Evolutionary conservation across 1,140 invertebrate species (phyloP), one percentile per base, ranked within the genome.

Genomic region (Zaprionus davidi): DNA sequence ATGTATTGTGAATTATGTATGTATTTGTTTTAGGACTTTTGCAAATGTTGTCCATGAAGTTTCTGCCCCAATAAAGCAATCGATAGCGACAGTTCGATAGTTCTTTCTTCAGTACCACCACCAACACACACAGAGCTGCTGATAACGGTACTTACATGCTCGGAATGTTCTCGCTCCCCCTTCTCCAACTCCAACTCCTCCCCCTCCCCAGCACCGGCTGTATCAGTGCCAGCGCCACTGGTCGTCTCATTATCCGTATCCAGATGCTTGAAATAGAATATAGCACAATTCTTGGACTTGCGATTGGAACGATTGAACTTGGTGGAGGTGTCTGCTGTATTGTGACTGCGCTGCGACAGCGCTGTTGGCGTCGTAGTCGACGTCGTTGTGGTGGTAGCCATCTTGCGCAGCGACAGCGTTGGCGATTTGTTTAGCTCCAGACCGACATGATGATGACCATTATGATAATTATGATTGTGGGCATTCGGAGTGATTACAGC

Each of bases 191-290:
- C 5, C 5, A 20, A 11, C 4, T 12, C 11, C 11, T 82, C 79
- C 31, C 66, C 76, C 41, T 90, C 85, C 26, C 76, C 80, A 13
- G 78, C 60, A 12, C 69, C 80, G 6, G 78, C 57, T 9, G 70
- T 71, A 74, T 90, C 86, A 15, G 81, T 88, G 36, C 86, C 82
- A 20, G 79, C 82, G 36, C 82, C 85, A 46, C 82, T 46, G 9
- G 46, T 92, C 26, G 85, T 91, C 71, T 97, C 96, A 1, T 96
- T 96, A 92, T 97, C 96, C 2, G 96, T 97, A 86, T 98, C 97
- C 86, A 95, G 94, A 92, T 97, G 97, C 92, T 95, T 96, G 92
- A 96, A 97, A 92, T 97, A 97, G 91, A 96, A 97, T 60, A 95
- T 96, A 69, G 95, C 97, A 82, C 95, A 95, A 88, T 97, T 97